Base-by-base conservation (phyloP, 2,888 invertebrate species). In the Poecilus cupreus region DNA sequence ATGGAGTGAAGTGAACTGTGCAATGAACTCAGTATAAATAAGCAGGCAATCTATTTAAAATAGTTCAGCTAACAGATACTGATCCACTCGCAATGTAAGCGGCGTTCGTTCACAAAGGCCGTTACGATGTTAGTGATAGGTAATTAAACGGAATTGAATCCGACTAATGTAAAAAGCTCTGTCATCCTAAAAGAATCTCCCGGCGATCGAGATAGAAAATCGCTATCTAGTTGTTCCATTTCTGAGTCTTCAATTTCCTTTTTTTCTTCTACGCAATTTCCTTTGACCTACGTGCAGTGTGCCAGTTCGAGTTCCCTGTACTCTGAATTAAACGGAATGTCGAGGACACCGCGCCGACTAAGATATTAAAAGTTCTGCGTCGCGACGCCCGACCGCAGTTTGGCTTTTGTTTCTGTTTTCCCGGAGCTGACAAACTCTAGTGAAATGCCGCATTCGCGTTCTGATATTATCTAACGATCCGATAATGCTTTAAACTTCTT, bases 201-300 rank as follows among this genome's bases (percentile, higher is more conserved):
- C 6, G 49, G 10, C 49, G 49, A 49, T 64, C 11, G 75, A 76
- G 54, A 68, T 51, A 76, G 75, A 76, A 76, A 57, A 77, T 60
- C 78, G 64, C 57, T 78, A 78, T 78, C 60, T 78, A 78, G 78
- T 78, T 60, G 64, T 46, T 78, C 78, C 64, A 24, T 39, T 78
- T 78, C 64, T 64, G 43, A 64, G 64, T 78, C 64, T 64, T 64
- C 78, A 78, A 78, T 78, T 78, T 78, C 78, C 78, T 78, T 78
- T 78, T 57, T 60, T 64, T 57, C 57, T 51, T 78, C 78, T 64
- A 78, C 64, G 64, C 78, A 78, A 78, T 78, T 78, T 78, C 78
- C 78, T 78, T 78, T 78, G 78, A 75, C 74, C 74, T 16, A 78
- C 78, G 78, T 78, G 78, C 54, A 78, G 37, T 39, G 64, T 49